phyloP scores from a whole-genome alignment of 2,113 vertebrate species.

The Zosterops pallidus region DNA sequence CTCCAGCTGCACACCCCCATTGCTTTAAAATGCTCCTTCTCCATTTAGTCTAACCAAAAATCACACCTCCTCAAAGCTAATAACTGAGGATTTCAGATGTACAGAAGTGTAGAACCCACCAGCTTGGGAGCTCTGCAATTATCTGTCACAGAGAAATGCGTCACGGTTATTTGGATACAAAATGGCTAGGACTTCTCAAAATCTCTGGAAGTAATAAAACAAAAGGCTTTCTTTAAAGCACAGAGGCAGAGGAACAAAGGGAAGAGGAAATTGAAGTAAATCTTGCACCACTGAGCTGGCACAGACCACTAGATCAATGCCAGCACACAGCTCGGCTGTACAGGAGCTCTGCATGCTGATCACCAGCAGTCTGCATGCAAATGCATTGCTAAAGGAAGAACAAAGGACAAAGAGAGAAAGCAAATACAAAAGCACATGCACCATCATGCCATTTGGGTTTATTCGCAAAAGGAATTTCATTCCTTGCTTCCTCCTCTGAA shows the following conservation, averaged over 20 bases:
- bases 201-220: slow-evolving; percentile 25
- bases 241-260: slow-evolving; percentile 57
- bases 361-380: slow-evolving; percentile 46
- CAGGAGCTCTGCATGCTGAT: slow-evolving; percentile 43
- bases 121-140: not conserved
- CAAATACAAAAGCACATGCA: slow-evolving; percentile 10
- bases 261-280: slow-evolving; percentile 68
- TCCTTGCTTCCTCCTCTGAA: not conserved
- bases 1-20: not conserved
- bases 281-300: slow-evolving; percentile 62
- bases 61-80: not conserved
- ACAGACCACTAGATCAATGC: slow-evolving; percentile 65
- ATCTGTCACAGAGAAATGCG: not conserved
- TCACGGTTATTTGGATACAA: not conserved
- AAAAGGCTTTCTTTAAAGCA: slow-evolving; percentile 39
- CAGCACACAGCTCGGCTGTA: slow-evolving; percentile 6
- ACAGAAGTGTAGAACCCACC: not conserved
- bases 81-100: not conserved
- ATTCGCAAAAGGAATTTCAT: not conserved
- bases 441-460: not conserved
- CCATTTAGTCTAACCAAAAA: not conserved
- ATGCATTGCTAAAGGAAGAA: slow-evolving; percentile 22
- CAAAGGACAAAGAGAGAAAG: slow-evolving; percentile 37
- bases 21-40: not conserved
- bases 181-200: not conserved